These are phyloP conservation scores for Grammomys dolichurus DNA, from an alignment of 2,113 vertebrate genomes.

Conservation along the genomic window DNA sequence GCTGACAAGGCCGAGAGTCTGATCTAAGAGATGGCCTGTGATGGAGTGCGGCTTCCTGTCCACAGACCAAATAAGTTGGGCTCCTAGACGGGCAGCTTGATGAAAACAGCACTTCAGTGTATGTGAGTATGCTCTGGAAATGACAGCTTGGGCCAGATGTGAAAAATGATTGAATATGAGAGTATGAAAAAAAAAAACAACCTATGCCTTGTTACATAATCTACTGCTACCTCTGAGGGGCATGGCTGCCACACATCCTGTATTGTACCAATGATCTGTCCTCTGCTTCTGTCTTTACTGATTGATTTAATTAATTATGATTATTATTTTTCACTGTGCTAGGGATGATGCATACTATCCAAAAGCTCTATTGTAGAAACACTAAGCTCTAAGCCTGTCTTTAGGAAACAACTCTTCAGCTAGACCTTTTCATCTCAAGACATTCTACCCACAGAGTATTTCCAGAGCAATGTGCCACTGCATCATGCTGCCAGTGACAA, in stretches of 20 bases:
- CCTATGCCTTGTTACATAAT: background rate
- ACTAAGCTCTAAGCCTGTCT: background rate
- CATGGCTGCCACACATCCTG: background rate
- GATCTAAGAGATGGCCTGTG: background rate
- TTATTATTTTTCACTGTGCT: background rate
- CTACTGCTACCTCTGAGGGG: background rate
- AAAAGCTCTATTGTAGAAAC: background rate
- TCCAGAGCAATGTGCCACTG: rapidly evolving
- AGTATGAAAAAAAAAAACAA: background rate
- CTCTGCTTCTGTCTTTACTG: background rate
- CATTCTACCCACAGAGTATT: background rate
- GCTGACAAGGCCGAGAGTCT: conserved; percentile 35
- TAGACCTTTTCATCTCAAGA: background rate
- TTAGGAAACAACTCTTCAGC: background rate
- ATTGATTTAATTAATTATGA: background rate
- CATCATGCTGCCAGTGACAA: background rate
- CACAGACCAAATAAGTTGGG: background rate
- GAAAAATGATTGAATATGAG: background rate
- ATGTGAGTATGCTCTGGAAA: background rate
- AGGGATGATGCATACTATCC: background rate
- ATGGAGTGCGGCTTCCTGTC: conserved; percentile 60
- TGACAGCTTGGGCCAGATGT: background rate
- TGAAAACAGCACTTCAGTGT: background rate
- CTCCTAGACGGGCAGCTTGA: background rate
- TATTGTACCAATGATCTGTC: background rate